Base-by-base conservation (phyloP, 1,140 invertebrate genomes). In the Heliothis subflexa region DNA sequence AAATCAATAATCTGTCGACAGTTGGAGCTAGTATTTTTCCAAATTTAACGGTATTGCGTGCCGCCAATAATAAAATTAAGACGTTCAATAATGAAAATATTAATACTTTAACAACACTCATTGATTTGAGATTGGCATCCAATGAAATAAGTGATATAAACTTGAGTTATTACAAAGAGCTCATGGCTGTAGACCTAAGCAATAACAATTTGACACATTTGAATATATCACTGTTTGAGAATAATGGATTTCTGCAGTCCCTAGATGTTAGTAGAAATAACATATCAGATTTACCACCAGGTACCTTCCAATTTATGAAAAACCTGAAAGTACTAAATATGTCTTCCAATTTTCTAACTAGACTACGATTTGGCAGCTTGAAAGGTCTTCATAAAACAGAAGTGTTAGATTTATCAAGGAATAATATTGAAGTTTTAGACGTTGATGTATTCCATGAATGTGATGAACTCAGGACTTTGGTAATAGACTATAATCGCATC, bases 401-500 rank as follows among this genome's bases (percentile, higher is more conserved):
- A 83, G 75, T 87, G 13, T 62, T 93, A 14, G 90, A 93, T 83
- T 52, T 93, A 78, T 93, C 92, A 7, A 88, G 73, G 70, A 94
- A 94, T 78, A 81, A 85, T 18, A 85, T 94, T 12, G 12, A 28
- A 1, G 68, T 78, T 0, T 45, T 94, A 45, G 90, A 92, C 61
- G 88, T 90, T 1, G 83, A 91, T 77, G 76, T 93, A 18, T 91
- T 94, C 72, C 91, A 92, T 45, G 92, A 92, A 83, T 93, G 91
- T 72, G 12, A 55, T 1, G 86, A 88, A 74, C 70, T 94, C 1
- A 89, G 78, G 33, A 89, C 76, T 73, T 74, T 94, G 9, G 83
- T 91, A 62, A 84, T 94, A 50, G 92, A 94, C 80, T 90, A 89
- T 70, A 94, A 94, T 82, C 16, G 78, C 10, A 86, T 94, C 28